Evolutionary conservation across 2,797 vertebrate species (phyloP).

Genomic region (Myotis daubentonii): DNA sequence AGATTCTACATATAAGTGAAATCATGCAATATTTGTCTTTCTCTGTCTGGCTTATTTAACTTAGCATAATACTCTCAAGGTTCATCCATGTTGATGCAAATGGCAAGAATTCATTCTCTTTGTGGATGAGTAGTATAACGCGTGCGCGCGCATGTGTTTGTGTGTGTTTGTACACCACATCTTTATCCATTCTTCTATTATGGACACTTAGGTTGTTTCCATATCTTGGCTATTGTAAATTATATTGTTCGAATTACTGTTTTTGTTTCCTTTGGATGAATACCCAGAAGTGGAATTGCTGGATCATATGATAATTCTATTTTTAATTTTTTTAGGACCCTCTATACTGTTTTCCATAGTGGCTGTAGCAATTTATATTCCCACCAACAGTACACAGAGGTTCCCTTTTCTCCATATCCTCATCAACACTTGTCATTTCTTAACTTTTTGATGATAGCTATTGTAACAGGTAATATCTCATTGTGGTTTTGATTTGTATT

Average conservation of each 20-base stretch:
- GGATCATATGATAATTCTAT: background rate
- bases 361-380: background rate
- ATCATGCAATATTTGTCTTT: background rate
- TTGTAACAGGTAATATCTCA: background rate
- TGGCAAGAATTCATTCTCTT: background rate
- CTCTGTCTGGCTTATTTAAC: background rate
- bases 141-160: too few relatives aligned
- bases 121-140: background rate
- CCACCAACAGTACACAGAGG: background rate
- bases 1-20: background rate
- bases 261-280: background rate
- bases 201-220: background rate
- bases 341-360: background rate
- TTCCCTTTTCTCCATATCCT: background rate
- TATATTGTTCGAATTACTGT: background rate
- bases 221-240: background rate
- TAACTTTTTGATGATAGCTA: background rate
- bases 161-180: too few relatives aligned
- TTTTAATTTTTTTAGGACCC: background rate
- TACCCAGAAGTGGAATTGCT: background rate
- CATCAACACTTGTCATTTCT: background rate
- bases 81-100: background rate
- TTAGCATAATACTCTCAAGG: background rate
- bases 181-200: too few relatives aligned
- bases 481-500: background rate